Evolutionary conservation across 1,140 invertebrate genomes (phyloP).

Genomic region (Sitobion miscanthi): DNA sequence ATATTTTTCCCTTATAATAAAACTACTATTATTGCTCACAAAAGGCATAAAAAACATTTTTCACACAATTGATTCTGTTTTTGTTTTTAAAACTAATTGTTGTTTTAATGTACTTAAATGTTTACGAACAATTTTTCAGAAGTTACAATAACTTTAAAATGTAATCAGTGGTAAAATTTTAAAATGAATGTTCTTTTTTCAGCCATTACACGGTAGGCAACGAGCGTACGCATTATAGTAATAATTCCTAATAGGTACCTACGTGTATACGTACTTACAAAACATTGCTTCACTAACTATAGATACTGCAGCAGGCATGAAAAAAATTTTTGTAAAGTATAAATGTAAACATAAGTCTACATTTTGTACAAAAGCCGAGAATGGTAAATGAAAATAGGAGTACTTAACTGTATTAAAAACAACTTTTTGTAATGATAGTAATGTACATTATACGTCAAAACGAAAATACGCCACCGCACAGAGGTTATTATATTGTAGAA

Average conservation of each 20-base stretch:
- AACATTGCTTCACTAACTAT: background rate
- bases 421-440: background rate
- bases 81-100: background rate
- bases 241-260: background rate
- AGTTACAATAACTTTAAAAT: background rate
- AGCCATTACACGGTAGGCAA: background rate
- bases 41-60: background rate
- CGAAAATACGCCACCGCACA: background rate
- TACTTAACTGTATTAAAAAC: constrained; percentile 29
- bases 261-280: background rate
- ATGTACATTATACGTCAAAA: background rate
- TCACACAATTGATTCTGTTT: background rate
- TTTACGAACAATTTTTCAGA: background rate
- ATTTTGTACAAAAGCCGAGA: background rate
- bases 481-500: background rate
- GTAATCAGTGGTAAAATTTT: background rate
- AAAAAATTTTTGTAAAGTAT: background rate
- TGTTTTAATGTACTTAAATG: background rate
- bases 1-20: background rate
- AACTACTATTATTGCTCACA: background rate
- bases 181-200: background rate
- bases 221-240: background rate
- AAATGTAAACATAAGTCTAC: background rate
- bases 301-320: background rate
- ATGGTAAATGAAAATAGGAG: constrained; percentile 8